Conservation (phyloP, 2,797 vertebrate genomes). For the Falco biarmicus region DNA sequence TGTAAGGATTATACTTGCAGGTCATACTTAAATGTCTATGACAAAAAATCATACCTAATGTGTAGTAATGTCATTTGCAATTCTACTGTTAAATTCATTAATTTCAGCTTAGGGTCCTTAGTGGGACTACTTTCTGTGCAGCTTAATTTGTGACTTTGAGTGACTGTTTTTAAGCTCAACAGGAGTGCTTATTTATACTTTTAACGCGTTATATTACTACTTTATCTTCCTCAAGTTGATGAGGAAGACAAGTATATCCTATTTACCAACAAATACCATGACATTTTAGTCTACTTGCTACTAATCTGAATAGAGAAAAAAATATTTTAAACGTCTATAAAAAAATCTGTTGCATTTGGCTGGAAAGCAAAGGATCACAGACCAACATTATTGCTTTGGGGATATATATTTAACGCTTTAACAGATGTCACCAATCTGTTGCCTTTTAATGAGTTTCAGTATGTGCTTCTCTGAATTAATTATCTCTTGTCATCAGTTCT, state of each 20-base stretch:
- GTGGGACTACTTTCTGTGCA: background rate
- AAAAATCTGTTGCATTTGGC: background rate
- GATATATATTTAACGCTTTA: conserved; percentile 30
- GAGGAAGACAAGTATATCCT: background rate
- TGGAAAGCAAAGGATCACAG: background rate
- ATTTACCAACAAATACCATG: background rate
- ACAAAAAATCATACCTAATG: background rate
- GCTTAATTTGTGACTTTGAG: background rate
- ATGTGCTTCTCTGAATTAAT: conserved; percentile 30
- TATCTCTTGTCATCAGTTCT: conserved; percentile 11
- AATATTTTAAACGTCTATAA: background rate
- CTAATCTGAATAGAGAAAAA: background rate
- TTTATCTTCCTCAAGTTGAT: background rate
- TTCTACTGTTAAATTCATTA: background rate
- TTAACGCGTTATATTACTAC: background rate
- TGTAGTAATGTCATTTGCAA: background rate
- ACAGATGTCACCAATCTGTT: conserved; percentile 52
- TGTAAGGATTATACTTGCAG: background rate
- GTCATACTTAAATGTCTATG: background rate
- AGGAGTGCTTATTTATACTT: background rate
- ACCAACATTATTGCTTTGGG: conserved; percentile 2
- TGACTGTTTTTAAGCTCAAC: background rate
- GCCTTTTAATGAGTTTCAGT: conserved; percentile 43
- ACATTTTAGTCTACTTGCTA: background rate
- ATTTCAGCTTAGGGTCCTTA: background rate